Evolutionary conservation across 2,113 vertebrate genomes (phyloP), one percentile per base, ranked within the genome.

Genomic region (Quiscalus mexicanus): DNA sequence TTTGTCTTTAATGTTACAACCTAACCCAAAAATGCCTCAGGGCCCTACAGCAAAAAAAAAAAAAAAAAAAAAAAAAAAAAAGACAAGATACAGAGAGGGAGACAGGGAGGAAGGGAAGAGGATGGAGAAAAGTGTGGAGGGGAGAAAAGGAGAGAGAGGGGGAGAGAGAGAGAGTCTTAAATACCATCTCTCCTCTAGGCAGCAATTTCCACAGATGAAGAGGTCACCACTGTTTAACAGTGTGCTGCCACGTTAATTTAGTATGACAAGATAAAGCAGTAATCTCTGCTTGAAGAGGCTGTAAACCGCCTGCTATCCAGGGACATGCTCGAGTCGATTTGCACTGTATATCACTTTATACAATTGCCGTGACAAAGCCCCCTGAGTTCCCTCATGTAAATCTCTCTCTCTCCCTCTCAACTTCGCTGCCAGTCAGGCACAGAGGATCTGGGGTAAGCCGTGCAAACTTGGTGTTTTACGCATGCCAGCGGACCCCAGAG

Each of bases 231-330:
- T 98, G 97, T 98, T 98, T 97, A 98, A 98, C 98, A 92, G 96
- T 97, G 98, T 76, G 94, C 98, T 96, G 97, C 98, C 98, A 97
- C 97, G 98, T 98, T 99, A 99, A 99, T 99, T 99, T 98, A 98
- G 98, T 98, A 98, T 98, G 99, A 99, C 99, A 99, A 99, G 98
- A 99, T 99, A 99, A 99, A 99, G 98, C 98, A 98, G 98, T 99
- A 99, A 99, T 99, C 98, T 98, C 97, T 63, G 97, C 98, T 98
- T 91, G 74, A 96, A 97, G 97, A 98, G 97, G 96, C 98, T 98
- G 97, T 98, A 98, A 98, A 98, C 98, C 93, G 95, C 97, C 98
- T 95, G 97, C 97, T 97, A 98, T 97, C 98, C 97, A 64, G 98
- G 98, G 97, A 98, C 98, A 98, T 97, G 98, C 97, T 97, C 96